Base-by-base conservation (phyloP, 2,888 invertebrate genomes). In the Drosophila peninsularis region DNA sequence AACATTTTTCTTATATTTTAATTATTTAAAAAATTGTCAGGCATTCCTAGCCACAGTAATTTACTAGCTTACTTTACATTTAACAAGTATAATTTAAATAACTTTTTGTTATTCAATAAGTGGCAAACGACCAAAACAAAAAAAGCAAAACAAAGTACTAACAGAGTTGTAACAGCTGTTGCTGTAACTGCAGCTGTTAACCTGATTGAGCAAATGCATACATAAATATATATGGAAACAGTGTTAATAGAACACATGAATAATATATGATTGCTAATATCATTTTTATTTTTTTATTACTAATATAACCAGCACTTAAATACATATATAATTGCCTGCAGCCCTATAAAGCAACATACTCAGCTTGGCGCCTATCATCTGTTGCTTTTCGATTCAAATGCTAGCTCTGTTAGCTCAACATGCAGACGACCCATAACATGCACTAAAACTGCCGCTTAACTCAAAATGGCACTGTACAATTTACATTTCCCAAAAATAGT, bases 31-130 rank as follows among this genome's bases (percentile, higher is more conserved):
- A n/a, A n/a, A n/a, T n/a, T n/a, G n/a, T n/a, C n/a, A n/a, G n/a
- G n/a, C n/a, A n/a, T n/a, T n/a, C n/a, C n/a, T n/a, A n/a, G n/a
- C n/a, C n/a, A n/a, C n/a, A n/a, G n/a, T n/a, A n/a, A n/a, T 32
- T 52, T 34, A 5, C 17, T 14, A 27, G 44, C 19, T 54, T n/a
- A 19, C 5, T 37, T 19, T 9, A 39, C 27, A 27, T 41, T 37
- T 45, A 32, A 62, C 10, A 37, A 49, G 10, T 14, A 19, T n/a
- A n/a, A 17, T 32, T 14, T 39, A 30, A 34, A 5, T 13, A 47
- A 6, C 27, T 30, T 7, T 27, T 32, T 71, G 63, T 63, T 75
- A 73, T 70, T 63, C 53, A 74, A 73, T 73, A 34, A 47, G 34
- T 60, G 58, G 58, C 58, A 60, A 36, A 14, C 32, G 27, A 55